phyloP scores from a whole-genome alignment of 2,797 vertebrate species.

The Cuniculus paca region DNA sequence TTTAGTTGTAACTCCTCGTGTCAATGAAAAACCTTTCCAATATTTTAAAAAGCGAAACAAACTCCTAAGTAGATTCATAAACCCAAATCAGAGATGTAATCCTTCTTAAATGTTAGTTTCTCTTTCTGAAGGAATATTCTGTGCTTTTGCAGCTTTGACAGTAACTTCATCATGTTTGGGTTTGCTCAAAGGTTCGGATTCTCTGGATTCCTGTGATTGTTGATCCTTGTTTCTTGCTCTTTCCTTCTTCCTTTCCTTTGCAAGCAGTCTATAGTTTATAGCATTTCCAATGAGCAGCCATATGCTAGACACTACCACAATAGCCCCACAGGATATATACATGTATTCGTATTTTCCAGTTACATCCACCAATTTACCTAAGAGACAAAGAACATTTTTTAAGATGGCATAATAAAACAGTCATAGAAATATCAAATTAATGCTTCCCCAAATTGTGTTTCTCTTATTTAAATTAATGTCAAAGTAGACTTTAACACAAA shows the following conservation, averaged over 20 bases:
- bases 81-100: conserved; percentile 69
- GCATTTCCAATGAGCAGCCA: conserved; percentile 97
- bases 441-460: background rate
- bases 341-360: conserved; percentile 96
- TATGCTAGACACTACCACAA: conserved; percentile 94
- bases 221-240: conserved; percentile 88
- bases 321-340: conserved; percentile 94
- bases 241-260: conserved; percentile 91
- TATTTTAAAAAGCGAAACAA: conserved; percentile 71
- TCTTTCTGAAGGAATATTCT: conserved; percentile 90
- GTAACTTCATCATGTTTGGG: conserved; percentile 85
- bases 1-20: conserved; percentile 78
- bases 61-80: conserved; percentile 82
- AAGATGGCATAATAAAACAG: conserved; percentile 19
- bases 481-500: conserved; percentile 29
- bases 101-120: conserved; percentile 96
- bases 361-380: conserved; percentile 96
- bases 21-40: conserved; percentile 79
- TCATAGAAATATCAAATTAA: background rate
- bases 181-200: conserved; percentile 87
- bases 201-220: conserved; percentile 84
- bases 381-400: conserved; percentile 82
- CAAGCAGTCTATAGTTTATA: conserved; percentile 96
- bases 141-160: conserved; percentile 81
- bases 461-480: conserved; percentile 13